Conservation (phyloP, 2,113 vertebrate genomes). For the Malaclemys terrapin region DNA sequence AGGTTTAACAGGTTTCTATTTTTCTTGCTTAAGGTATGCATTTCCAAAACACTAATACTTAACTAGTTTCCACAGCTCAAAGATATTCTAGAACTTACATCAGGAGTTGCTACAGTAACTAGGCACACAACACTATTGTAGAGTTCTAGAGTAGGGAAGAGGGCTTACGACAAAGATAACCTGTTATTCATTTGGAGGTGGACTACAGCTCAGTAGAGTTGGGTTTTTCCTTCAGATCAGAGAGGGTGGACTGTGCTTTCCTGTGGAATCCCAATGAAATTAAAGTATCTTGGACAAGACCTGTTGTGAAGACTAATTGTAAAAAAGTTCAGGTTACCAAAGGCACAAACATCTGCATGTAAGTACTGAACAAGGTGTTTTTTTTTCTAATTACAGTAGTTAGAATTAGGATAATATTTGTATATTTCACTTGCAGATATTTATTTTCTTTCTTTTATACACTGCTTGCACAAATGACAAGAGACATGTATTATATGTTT, state of each 20-base stretch:
- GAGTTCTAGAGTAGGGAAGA: rapidly evolving
- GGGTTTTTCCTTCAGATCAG: not conserved
- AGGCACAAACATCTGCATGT: not conserved
- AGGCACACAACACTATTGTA: rapidly evolving
- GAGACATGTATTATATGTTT: not conserved
- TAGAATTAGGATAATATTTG: not conserved
- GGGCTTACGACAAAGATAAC: not conserved
- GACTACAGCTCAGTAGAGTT: not conserved
- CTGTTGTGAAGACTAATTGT: rapidly evolving
- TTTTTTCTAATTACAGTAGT: not conserved
- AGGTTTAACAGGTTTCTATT: not conserved
- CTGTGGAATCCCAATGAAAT: not conserved
- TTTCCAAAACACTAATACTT: not conserved
- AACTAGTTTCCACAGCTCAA: not conserved
- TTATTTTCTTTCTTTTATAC: not conserved
- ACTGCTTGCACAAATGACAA: not conserved
- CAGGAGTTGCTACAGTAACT: not conserved
- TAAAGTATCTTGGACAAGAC: not conserved
- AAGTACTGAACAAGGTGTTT: not conserved
- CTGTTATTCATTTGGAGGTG: rapidly evolving
- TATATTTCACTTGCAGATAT: not conserved
- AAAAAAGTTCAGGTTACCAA: not conserved
- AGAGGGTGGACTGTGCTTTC: not conserved
- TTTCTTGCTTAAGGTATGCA: not conserved
- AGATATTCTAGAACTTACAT: not conserved